These are phyloP conservation scores for Chrysotoxum bicinctum DNA, from an alignment of 2,888 invertebrate species.

Conservation along the genomic window DNA sequence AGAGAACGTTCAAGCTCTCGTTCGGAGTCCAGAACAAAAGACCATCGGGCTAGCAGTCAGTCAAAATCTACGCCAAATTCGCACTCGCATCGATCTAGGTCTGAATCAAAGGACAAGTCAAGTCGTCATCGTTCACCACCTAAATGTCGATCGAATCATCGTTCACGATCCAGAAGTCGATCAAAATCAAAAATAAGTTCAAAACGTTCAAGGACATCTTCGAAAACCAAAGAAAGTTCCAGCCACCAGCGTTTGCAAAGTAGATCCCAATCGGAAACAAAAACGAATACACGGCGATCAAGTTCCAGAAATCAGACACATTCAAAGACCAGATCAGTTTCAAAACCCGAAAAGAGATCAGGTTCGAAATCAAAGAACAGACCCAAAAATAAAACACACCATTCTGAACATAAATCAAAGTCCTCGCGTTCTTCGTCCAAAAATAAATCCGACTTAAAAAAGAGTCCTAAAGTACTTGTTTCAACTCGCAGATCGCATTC, in stretches of 20 bases:
- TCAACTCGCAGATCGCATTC: constrained; percentile 70
- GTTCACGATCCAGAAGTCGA: constrained; percentile 22
- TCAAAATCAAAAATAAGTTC: constrained; percentile 22
- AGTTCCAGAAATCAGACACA: background rate
- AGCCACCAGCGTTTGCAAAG: constrained; percentile 13
- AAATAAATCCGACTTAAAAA: constrained; percentile 20
- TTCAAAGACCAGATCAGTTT: constrained; percentile 19
- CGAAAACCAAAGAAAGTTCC: constrained; percentile 1
- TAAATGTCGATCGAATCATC: constrained; percentile 25
- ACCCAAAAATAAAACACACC: constrained; percentile 24
- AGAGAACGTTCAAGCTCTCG: constrained; percentile 73
- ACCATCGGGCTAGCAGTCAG: constrained; percentile 28
- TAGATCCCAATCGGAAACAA: constrained; percentile 22
- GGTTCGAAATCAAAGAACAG: constrained; percentile 7
- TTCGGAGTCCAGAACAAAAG: constrained; percentile 68
- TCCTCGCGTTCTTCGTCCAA: constrained; percentile 31
- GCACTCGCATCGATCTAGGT: constrained; percentile 45
- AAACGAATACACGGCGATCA: background rate
- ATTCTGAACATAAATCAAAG: constrained; percentile 17
- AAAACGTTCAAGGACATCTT: constrained; percentile 25
- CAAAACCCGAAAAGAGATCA: constrained; percentile 29
- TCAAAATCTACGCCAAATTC: constrained; percentile 44
- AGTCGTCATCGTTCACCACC: constrained; percentile 70
- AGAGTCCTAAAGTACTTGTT: constrained; percentile 44
- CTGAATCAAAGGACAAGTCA: constrained; percentile 49